A percentile compares a stretch with the other conserved stretches of the same genome.
phyloP scores from a whole-genome alignment of 1,140 invertebrate species.

The Tetramorium alpestre region DNA sequence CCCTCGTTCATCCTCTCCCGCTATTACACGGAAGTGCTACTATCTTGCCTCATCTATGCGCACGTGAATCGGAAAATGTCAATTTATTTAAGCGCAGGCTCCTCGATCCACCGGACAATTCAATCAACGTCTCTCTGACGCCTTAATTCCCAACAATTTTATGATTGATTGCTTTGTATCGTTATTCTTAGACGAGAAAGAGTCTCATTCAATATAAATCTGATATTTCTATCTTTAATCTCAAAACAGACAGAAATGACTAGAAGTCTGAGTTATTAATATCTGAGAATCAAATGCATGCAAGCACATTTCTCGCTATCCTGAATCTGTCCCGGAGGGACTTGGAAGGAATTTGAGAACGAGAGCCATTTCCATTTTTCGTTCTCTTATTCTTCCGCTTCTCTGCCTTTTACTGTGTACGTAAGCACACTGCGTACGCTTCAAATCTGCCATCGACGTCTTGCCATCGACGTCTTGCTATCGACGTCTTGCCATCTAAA shows the following conservation, averaged over 20 bases:
- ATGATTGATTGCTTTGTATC: neutral
- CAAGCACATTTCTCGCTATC: neutral
- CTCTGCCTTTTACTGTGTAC: neutral
- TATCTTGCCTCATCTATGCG: neutral
- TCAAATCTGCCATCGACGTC: slow-evolving; percentile 41
- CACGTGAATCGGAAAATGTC: slow-evolving; percentile 12
- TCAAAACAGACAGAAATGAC: neutral
- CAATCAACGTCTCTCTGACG: slow-evolving; percentile 4
- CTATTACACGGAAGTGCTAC: slow-evolving; percentile 3
- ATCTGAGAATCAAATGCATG: neutral
- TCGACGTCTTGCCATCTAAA: slow-evolving; percentile 41
- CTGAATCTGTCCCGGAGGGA: neutral
- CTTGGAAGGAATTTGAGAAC: neutral
- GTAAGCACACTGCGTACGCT: neutral
- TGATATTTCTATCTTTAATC: neutral
- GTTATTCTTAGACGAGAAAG: neutral
- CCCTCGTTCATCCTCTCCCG: neutral
- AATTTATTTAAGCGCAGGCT: slow-evolving; percentile 31
- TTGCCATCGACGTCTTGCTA: neutral
- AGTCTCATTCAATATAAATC: neutral
- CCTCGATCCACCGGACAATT: neutral
- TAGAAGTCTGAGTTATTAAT: neutral
- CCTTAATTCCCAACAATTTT: slow-evolving; percentile 11
- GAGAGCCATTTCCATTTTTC: neutral
- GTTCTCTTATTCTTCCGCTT: neutral